Base-by-base conservation (phyloP, 2,113 vertebrate species). In the Chrysemys picta region DNA sequence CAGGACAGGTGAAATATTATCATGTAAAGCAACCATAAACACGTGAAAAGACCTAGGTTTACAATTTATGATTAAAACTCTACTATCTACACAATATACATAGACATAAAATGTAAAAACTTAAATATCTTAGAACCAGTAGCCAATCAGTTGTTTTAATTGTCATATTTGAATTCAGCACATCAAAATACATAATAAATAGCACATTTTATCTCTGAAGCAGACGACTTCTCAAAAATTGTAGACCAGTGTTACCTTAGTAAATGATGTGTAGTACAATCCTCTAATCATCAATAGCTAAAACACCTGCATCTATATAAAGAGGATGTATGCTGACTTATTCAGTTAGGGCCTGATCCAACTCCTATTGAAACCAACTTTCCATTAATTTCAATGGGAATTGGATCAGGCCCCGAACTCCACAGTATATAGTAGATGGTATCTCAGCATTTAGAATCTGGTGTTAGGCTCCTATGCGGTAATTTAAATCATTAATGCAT, bases 371-470 rank as follows among this genome's bases (percentile, higher is more conserved):
- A 94, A 96, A 96, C 83, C 85, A 96, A 96, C 69, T 95, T 97
- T 86, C 84, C 52, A 80, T 80, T 89, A 80, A 89, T 94, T 96
- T 95, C 90, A 94, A 57, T 94, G 96, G 95, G 59, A 90, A 94
- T 87, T 90, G n/a, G 42, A 90, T 97, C 94, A 94, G 91, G 85
- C 80, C 88, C 84, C 24, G 85, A 72, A 80, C 80, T 85, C 42
- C 78, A 72, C 0, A 0, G 90, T 72, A 88, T 78, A 89, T 56
- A 25, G 49, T 62, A 62, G 90, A 31, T 76, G 42, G 38, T 91
- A 96, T 89, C 52, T 93, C 52, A 87, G 89, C 69, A 82, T 94
- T 96, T 93, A 96, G 88, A 88, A 88, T 87, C 90, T 96, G 95
- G 91, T 94, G 82, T 1, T 0, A 1, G 52, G 59, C 78, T 72